These are phyloP conservation scores for Bufotes viridis DNA, from an alignment of 2,797 vertebrate species.

Conservation along the genomic window DNA sequence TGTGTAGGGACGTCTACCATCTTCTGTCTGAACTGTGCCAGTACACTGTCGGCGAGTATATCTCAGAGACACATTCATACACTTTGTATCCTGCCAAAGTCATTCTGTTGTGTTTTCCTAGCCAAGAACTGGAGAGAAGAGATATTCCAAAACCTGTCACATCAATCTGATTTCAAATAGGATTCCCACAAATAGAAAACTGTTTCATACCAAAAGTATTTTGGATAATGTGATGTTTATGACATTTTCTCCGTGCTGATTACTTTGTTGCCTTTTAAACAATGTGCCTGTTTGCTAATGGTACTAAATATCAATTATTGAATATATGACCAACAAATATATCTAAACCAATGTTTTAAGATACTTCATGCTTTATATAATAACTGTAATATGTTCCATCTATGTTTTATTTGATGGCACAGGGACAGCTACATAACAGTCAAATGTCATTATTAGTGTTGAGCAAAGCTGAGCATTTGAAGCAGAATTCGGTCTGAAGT, in stretches of 20 bases:
- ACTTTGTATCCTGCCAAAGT: slow-evolving; percentile 50
- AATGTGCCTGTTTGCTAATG: neutral
- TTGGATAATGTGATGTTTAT: slow-evolving; percentile 34
- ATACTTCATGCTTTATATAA: neutral
- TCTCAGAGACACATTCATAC: slow-evolving; percentile 45
- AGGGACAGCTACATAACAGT: too few relatives aligned
- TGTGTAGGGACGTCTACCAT: slow-evolving; percentile 44
- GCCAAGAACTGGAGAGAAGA: slow-evolving; percentile 49
- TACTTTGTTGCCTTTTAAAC: neutral
- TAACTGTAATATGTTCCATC: too few relatives aligned
- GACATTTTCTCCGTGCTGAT: slow-evolving; percentile 3
- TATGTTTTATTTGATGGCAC: too few relatives aligned
- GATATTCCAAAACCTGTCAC: slow-evolving; percentile 54
- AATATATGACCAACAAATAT: too few relatives aligned
- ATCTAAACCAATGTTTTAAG: neutral
- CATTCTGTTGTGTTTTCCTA: slow-evolving; percentile 25
- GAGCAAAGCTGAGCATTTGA: too few relatives aligned
- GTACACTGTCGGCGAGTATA: slow-evolving; percentile 40
- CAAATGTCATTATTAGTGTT: too few relatives aligned
- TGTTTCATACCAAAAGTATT: slow-evolving; percentile 33
- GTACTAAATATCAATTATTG: neutral
- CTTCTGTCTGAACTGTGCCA: slow-evolving; percentile 37
- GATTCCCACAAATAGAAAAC: slow-evolving; percentile 48
- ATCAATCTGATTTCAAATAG: slow-evolving; percentile 58
- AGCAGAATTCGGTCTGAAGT: too few relatives aligned